Evolutionary conservation across 2,888 invertebrate species (phyloP).

Genomic region (Netelia melanura): DNA sequence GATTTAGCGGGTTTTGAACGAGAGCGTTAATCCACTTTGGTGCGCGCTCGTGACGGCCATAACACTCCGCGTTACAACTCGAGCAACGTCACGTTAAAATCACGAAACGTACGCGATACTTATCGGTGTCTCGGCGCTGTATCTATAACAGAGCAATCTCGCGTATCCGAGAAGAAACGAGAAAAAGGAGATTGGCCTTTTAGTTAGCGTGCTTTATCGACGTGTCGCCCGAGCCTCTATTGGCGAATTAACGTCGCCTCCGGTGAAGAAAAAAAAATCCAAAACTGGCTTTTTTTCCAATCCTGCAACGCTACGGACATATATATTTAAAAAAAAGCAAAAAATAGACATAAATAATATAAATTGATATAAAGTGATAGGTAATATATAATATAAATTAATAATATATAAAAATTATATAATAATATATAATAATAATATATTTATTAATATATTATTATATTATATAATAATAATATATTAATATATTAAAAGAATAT

Average conservation of each 20-base stretch:
- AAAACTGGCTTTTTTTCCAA: slow-evolving; percentile 1
- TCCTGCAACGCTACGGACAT: not conserved
- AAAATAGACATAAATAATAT: too few relatives aligned
- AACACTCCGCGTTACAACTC: not conserved
- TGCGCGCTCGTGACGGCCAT: slow-evolving; percentile 44
- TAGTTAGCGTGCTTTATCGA: slow-evolving; percentile 23
- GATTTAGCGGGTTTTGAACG: slow-evolving; percentile 48
- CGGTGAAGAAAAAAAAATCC: not conserved
- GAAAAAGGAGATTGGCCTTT: slow-evolving; percentile 48
- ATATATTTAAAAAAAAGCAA: not conserved
- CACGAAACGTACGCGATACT: too few relatives aligned
- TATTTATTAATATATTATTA: too few relatives aligned
- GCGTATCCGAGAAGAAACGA: too few relatives aligned
- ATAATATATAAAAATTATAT: too few relatives aligned
- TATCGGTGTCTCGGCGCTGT: too few relatives aligned
- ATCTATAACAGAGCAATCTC: too few relatives aligned
- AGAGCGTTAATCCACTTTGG: slow-evolving; percentile 49
- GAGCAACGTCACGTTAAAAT: slow-evolving; percentile 18
- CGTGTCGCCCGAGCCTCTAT: not conserved
- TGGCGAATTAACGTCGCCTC: slow-evolving; percentile 33
- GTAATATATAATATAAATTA: too few relatives aligned
- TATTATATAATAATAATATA: too few relatives aligned
- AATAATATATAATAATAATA: too few relatives aligned
- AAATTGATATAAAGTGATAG: too few relatives aligned
- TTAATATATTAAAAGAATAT: too few relatives aligned